phyloP scores from a whole-genome alignment of 2,888 invertebrate genomes.

The Drosophila kokeensis region DNA sequence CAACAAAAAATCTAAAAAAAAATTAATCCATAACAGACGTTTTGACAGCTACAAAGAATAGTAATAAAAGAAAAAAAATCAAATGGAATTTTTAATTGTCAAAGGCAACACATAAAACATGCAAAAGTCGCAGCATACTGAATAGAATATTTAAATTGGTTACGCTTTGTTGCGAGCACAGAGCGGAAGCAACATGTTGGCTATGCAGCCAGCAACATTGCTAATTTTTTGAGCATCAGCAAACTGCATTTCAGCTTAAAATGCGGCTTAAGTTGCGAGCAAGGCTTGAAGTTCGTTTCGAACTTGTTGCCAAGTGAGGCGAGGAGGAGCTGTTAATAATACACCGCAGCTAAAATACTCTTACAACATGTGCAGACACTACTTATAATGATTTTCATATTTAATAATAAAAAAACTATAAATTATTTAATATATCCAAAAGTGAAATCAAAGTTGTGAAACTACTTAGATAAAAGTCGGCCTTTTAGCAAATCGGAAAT shows the following conservation, averaged over 20 bases:
- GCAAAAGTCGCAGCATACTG: conserved; percentile 30
- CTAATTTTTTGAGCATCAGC: conserved; percentile 40
- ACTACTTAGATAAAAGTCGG: not conserved
- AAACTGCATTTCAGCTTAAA: conserved; percentile 31
- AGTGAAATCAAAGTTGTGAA: not conserved
- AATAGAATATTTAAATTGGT: conserved; percentile 28
- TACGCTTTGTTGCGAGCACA: conserved; percentile 31
- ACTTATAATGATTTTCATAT: not conserved
- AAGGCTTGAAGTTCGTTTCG: conserved; percentile 55
- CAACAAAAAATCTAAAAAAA: conserved; percentile 18
- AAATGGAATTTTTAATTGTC: conserved; percentile 59
- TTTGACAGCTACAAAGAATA: conserved; percentile 26
- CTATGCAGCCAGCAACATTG: conserved; percentile 46
- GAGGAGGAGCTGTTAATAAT: not conserved
- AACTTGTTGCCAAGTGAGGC: conserved; percentile 40
- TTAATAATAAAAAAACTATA: not conserved
- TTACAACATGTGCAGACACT: not conserved
- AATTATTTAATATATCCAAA: not conserved
- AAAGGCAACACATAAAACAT: conserved; percentile 52
- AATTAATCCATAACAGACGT: conserved; percentile 26
- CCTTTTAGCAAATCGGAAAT: not conserved
- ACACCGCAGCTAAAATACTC: conserved; percentile 16
- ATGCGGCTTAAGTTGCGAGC: conserved; percentile 51
- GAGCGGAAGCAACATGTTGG: conserved; percentile 73
- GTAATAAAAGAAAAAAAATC: conserved; percentile 13